A percentile compares a stretch with the other conserved stretches of the same genome.
These are phyloP conservation scores for Caenorhabditis sp. DNA, from an alignment of 2,888 invertebrate genomes.

Conservation along the genomic window DNA sequence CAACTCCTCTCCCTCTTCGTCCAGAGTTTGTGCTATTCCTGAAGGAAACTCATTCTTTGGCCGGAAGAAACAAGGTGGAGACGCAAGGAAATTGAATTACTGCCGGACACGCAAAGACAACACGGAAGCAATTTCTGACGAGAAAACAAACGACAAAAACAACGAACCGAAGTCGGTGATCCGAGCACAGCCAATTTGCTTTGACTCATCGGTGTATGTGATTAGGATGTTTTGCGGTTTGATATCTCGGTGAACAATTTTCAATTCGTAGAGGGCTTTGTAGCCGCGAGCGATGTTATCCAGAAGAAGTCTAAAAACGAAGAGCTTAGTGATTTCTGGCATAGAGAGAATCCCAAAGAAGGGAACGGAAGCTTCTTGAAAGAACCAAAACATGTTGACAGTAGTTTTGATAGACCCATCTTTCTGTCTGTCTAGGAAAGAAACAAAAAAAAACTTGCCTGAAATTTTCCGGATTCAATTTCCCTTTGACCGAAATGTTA, in stretches of 20 bases:
- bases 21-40: slow-evolving; percentile 80
- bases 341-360: not conserved
- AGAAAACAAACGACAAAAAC: slow-evolving; percentile 12
- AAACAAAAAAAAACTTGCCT: slow-evolving; percentile 58
- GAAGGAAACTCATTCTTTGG: slow-evolving; percentile 29
- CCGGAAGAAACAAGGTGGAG: slow-evolving; percentile 8
- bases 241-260: slow-evolving; percentile 82
- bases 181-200: slow-evolving; percentile 75
- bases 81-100: slow-evolving; percentile 21
- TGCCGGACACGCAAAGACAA: not conserved
- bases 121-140: slow-evolving; percentile 13
- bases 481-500: slow-evolving; percentile 69
- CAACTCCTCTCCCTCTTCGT: slow-evolving; percentile 70
- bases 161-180: slow-evolving; percentile 80
- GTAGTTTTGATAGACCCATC: not conserved
- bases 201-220: slow-evolving; percentile 65
- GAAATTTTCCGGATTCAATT: slow-evolving; percentile 73
- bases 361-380: slow-evolving; percentile 1
- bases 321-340: slow-evolving; percentile 34
- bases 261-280: slow-evolving; percentile 77
- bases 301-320: slow-evolving; percentile 73
- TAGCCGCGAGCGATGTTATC: slow-evolving; percentile 81
- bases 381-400: slow-evolving; percentile 52
- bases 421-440: not conserved
- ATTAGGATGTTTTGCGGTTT: slow-evolving; percentile 83